Evolutionary conservation across 2,888 invertebrate species (phyloP).

Genomic region (Habroteleia sp.): DNA sequence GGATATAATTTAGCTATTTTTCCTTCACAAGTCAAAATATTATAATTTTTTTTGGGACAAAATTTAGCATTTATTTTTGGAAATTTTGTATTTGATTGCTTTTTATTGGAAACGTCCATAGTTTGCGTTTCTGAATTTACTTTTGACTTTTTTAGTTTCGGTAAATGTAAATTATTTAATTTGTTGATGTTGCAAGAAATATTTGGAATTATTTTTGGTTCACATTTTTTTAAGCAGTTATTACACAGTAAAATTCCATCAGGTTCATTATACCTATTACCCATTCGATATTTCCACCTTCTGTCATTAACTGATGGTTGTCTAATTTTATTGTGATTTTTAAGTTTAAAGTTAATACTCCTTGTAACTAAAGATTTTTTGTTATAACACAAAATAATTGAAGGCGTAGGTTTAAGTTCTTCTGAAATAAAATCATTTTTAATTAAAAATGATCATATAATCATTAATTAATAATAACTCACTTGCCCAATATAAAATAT

Average conservation of each 20-base stretch:
- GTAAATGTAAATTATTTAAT: not conserved
- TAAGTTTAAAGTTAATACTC: conserved; percentile 12
- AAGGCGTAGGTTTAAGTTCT: conserved; percentile 22
- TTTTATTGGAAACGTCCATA: not conserved
- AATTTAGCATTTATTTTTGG: not conserved
- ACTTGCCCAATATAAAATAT: no score
- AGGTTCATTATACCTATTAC: conserved; percentile 72
- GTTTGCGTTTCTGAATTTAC: conserved; percentile 14
- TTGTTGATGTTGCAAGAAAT: not conserved
- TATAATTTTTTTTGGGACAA: conserved; percentile 4
- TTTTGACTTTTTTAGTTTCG: not conserved
- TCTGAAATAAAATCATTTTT: conserved; percentile 3
- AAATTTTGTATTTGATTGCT: not conserved
- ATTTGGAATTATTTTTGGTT: not conserved
- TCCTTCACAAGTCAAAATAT: conserved; percentile 9
- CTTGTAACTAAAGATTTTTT: conserved; percentile 52
- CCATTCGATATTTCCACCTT: conserved; percentile 72
- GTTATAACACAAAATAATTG: conserved; percentile 21
- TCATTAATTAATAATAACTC: no score
- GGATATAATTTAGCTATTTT: conserved; percentile 60
- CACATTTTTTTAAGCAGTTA: conserved; percentile 4
- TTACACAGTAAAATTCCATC: not conserved
- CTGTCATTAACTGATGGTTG: conserved; percentile 57
- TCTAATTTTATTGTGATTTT: not conserved
- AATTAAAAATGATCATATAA: not conserved